These are phyloP conservation scores for Sebastes reedi DNA, from an alignment of 2,797 vertebrate genomes.

Conservation along the genomic window DNA sequence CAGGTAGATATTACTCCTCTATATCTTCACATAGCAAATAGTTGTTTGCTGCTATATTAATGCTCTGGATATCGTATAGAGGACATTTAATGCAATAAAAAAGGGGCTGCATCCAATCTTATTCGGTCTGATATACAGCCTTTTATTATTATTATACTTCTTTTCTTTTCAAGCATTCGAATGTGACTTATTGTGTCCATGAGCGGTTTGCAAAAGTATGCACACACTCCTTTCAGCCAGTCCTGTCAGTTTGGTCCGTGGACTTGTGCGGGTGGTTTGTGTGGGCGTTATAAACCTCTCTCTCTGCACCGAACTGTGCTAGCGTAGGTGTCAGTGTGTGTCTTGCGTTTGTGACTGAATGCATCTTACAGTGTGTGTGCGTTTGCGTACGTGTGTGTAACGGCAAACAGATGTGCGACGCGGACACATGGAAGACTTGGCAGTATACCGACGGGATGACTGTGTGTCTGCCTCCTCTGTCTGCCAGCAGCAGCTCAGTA, in stretches of 20 bases:
- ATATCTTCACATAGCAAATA: too few species aligned
- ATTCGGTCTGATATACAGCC: not conserved
- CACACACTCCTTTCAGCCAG: not conserved
- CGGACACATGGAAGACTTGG: slow-evolving; percentile 50
- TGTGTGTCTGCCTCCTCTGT: slow-evolving; percentile 65
- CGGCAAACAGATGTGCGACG: slow-evolving; percentile 62
- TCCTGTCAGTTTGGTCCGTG: not conserved
- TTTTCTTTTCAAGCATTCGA: not conserved
- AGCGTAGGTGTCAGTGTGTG: slow-evolving; percentile 26
- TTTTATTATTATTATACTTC: not conserved
- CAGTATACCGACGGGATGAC: slow-evolving; percentile 55
- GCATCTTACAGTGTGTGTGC: not conserved
- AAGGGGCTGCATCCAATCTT: not conserved
- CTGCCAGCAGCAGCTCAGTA: slow-evolving; percentile 57
- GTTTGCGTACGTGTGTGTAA: slow-evolving; percentile 28
- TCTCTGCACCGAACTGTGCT: not conserved
- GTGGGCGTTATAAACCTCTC: not conserved
- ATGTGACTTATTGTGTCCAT: not conserved
- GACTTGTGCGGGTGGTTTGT: not conserved
- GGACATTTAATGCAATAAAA: not conserved
- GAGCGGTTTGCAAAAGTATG: not conserved
- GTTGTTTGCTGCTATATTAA: too few species aligned
- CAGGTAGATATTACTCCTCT: too few species aligned
- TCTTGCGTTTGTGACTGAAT: not conserved
- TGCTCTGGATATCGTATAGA: too few species aligned